Conservation (phyloP, 2,888 invertebrate species). For the Xiphydria camelus region DNA sequence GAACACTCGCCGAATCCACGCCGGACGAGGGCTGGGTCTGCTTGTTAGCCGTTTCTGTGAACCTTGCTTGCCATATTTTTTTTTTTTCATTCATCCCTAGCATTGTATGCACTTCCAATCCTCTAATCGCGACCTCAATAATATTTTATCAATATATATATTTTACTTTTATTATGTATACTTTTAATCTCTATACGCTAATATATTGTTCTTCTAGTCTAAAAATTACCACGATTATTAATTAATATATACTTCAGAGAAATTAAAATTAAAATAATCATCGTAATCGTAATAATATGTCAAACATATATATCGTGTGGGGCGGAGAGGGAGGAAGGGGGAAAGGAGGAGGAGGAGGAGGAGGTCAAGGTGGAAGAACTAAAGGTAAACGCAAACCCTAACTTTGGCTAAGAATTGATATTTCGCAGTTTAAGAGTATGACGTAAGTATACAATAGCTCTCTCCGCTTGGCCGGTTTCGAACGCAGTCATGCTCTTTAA, state of each 20-base stretch:
- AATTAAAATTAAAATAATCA: slow-evolving; percentile 39
- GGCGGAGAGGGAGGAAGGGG: slow-evolving; percentile 12
- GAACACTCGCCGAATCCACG: no score
- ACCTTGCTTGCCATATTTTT: slow-evolving; percentile 12
- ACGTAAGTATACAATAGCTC: slow-evolving; percentile 20
- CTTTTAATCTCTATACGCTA: slow-evolving; percentile 52
- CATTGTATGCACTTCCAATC: slow-evolving; percentile 50
- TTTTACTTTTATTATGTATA: slow-evolving; percentile 45
- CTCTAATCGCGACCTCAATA: slow-evolving; percentile 52
- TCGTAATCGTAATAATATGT: slow-evolving; percentile 40
- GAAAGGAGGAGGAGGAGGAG: neutral
- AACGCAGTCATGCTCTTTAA: slow-evolving; percentile 26
- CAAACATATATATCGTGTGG: slow-evolving; percentile 39
- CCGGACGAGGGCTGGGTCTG: slow-evolving; percentile 24
- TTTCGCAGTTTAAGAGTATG: slow-evolving; percentile 34
- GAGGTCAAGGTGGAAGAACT: slow-evolving; percentile 15
- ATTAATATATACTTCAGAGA: slow-evolving; percentile 36
- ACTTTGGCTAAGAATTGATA: slow-evolving; percentile 51
- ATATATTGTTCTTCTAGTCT: slow-evolving; percentile 54
- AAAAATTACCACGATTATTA: slow-evolving; percentile 54
- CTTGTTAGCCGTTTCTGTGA: slow-evolving; percentile 35
- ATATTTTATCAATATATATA: slow-evolving; percentile 51
- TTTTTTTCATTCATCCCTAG: slow-evolving; percentile 26
- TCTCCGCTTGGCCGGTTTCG: neutral
- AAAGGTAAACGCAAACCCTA: slow-evolving; percentile 44